Conservation (phyloP, 1,140 invertebrate species). For the Drosophila bocqueti region DNA sequence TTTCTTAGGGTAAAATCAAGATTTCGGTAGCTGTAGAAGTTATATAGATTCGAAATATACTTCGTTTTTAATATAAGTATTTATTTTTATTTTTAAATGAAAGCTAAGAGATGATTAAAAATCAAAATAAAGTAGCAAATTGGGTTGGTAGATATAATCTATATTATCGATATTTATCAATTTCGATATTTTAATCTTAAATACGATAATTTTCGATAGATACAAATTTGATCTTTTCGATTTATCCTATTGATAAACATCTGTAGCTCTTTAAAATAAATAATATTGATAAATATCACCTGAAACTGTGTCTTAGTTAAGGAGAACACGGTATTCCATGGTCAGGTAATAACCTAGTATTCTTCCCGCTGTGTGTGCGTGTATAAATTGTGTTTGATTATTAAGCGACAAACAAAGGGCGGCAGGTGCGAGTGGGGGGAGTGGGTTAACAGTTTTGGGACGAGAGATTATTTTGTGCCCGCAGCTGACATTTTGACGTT, state of each 20-base stretch:
- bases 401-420: conserved; percentile 39
- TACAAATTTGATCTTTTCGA: no score
- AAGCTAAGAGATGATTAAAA: not conserved
- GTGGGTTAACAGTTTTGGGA: conserved; percentile 8
- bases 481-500: conserved; percentile 70
- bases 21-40: not conserved
- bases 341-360: not conserved
- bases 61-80: not conserved
- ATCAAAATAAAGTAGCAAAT: no score
- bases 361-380: not conserved
- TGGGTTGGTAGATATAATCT: no score
- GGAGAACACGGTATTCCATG: not conserved
- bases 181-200: no score
- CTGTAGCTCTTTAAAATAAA: fast-evolving
- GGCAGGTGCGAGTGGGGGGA: conserved; percentile 23
- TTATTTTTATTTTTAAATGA: not conserved
- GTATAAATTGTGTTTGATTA: conserved; percentile 56
- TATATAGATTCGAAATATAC: not conserved
- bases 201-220: no score
- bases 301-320: no score
- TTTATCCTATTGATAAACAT: not conserved
- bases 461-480: conserved; percentile 42
- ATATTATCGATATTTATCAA: no score
- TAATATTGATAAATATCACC: not conserved
- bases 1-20: not conserved